phyloP scores from a whole-genome alignment of 2,888 invertebrate genomes.

The Fragum whitleyi region DNA sequence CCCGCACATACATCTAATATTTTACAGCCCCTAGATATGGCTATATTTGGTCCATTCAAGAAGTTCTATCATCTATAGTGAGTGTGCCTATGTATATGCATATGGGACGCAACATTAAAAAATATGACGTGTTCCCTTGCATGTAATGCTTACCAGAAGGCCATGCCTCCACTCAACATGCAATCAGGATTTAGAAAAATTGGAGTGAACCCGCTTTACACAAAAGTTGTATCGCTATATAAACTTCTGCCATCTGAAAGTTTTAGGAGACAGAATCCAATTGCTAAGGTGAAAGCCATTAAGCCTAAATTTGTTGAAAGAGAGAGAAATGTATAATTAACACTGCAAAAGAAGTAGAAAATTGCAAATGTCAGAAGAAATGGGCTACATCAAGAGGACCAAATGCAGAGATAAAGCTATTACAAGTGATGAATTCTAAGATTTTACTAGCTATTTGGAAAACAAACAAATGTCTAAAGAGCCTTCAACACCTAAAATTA shows the following conservation, averaged over 20 bases:
- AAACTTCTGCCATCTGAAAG: no score
- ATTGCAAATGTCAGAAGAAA: not conserved
- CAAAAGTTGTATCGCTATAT: no score
- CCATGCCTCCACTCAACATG: no score
- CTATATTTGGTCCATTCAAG: slow-evolving; percentile 49
- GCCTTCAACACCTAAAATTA: slow-evolving; percentile 1
- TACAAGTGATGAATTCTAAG: slow-evolving; percentile 6
- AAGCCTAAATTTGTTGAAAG: no score
- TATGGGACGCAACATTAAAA: slow-evolving; percentile 39
- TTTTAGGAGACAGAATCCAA: no score
- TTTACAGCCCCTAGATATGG: slow-evolving; percentile 39
- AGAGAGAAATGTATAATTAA: not conserved
- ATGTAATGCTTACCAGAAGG: slow-evolving; percentile 32
- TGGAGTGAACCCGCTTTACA: no score
- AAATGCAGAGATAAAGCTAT: slow-evolving; percentile 19
- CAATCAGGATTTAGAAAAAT: no score
- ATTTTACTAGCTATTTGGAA: not conserved
- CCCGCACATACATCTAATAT: slow-evolving; percentile 7
- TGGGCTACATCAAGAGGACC: not conserved
- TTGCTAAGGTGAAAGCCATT: no score
- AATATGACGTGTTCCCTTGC: slow-evolving; percentile 34
- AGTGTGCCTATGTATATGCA: slow-evolving; percentile 30
- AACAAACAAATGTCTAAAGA: not conserved
- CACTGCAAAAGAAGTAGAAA: not conserved
- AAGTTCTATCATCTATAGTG: slow-evolving; percentile 38